Evolutionary conservation across 2,797 vertebrate genomes (phyloP).

Genomic region (Muscicapa comitata): DNA sequence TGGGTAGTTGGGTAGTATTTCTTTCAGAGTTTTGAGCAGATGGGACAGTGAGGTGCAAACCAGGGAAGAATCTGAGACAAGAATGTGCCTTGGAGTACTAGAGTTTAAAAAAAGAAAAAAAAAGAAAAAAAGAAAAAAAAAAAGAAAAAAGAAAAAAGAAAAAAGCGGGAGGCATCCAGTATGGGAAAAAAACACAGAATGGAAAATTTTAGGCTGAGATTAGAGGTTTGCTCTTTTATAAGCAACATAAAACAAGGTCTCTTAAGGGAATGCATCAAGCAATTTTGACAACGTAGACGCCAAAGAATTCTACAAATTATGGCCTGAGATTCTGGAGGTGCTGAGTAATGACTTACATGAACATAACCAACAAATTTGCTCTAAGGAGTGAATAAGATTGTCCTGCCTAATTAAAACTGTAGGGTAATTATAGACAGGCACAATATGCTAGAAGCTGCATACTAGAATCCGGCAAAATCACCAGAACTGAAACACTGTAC

Average conservation of each 20-base stretch:
- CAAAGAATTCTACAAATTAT: conserved; percentile 25
- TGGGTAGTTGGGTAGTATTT: not conserved
- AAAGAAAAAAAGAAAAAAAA: too few relatives aligned
- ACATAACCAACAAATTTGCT: not conserved
- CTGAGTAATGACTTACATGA: conserved; percentile 30
- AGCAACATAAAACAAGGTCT: not conserved
- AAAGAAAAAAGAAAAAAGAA: not conserved
- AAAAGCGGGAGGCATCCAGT: not conserved
- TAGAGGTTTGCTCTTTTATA: conserved; percentile 11
- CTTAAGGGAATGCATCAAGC: not conserved
- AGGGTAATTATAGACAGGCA: not conserved
- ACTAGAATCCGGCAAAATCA: not conserved
- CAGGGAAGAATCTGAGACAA: not conserved
- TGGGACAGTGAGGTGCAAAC: not conserved
- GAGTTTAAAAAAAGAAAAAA: not conserved
- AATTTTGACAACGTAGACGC: not conserved
- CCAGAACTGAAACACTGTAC: not conserved
- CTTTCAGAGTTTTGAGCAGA: not conserved
- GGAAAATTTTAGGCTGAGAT: conserved; percentile 37
- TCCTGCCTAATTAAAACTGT: not conserved
- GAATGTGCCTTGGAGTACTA: not conserved
- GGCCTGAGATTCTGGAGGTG: conserved; percentile 12
- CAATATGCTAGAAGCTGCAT: not conserved
- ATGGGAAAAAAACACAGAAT: not conserved
- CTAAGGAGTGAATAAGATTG: not conserved